phyloP scores from a whole-genome alignment of 2,797 vertebrate genomes.

The Sparus aurata region DNA sequence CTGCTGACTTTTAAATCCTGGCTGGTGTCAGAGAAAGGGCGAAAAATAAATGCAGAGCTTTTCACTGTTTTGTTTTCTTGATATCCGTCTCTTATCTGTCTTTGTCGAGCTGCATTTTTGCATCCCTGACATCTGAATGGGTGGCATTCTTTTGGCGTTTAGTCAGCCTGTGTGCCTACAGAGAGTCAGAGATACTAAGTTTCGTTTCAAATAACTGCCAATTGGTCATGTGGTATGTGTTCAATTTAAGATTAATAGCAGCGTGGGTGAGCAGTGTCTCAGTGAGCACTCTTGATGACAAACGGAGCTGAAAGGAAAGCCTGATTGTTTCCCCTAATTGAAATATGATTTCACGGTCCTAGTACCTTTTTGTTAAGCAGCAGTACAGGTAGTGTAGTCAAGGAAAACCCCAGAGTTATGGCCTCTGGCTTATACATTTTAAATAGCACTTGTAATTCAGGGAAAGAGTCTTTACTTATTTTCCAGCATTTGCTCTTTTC shows the following conservation, averaged over 20 bases:
- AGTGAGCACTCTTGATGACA: constrained; percentile 66
- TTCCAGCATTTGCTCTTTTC: background rate
- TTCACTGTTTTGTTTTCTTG: constrained; percentile 55
- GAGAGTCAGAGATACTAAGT: constrained; percentile 43
- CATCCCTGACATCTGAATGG: constrained; percentile 71
- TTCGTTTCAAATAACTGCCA: constrained; percentile 60
- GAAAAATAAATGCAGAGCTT: constrained; percentile 27
- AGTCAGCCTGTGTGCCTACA: constrained; percentile 50
- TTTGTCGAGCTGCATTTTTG: constrained; percentile 74
- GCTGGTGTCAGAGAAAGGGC: constrained; percentile 3
- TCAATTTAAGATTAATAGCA: constrained; percentile 65
- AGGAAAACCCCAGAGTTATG: constrained; percentile 17
- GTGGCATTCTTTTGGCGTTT: constrained; percentile 75
- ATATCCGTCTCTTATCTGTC: constrained; percentile 62
- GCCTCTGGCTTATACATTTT: background rate
- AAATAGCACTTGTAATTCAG: constrained; percentile 4
- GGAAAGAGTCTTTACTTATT: background rate
- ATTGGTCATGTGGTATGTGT: constrained; percentile 54
- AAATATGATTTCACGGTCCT: constrained; percentile 80
- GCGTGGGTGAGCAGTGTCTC: constrained; percentile 56
- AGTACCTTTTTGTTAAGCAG: constrained; percentile 50
- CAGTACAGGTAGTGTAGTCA: constrained; percentile 47
- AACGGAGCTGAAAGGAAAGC: constrained; percentile 73
- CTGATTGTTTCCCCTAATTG: constrained; percentile 82
- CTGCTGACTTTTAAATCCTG: background rate